Base-by-base conservation (phyloP, 2,797 vertebrate species). In the Hypotaenidia philippensis region DNA sequence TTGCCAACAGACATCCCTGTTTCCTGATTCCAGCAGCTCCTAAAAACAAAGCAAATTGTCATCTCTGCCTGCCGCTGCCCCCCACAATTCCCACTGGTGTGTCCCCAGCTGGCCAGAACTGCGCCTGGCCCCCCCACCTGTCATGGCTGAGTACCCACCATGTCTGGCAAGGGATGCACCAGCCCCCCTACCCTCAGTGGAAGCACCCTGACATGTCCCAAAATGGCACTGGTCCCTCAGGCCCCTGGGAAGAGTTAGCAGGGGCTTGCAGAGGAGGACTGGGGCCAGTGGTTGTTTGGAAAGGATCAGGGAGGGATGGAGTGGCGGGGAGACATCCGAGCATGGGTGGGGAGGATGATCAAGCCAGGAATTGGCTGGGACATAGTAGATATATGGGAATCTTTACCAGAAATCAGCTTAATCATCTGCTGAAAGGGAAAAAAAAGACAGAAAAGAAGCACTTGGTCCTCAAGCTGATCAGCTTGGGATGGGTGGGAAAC, bases 21-120 rank as follows among this genome's bases (percentile, higher is more conserved):
- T 90, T 84, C 50, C 66, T 92, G 59, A 31, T 40, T 65, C 44
- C 27, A 69, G 23, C 38, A 80, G 11, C 66, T 87, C 41, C 52
- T 1, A 0, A 70, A 87, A 72, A 56, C 60, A 92, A 87, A 84
- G 50, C 45, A 55, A 16, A 80, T 74, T 59, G 55, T 72, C 59
- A 85, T 80, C 16, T 27, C 11, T 1, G 13, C 32, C 8, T 0
- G 25, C 4, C 0, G 18, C 41, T 7, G 1, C 5, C 52, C 31
- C 34, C 17, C 1, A 1, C 3, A 1, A 11, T 45, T 45, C 63
- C 52, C 27, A 32, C 3, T 1, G 0, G 9, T 1, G 0, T 2
- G 1, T 66, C 22, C 25, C 25, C 38, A 31, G 27, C 20, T 26
- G 31, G 10, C 29, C n/a, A n/a, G 45, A 31, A 20, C 32, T 22